These are phyloP conservation scores for Trididemnum clinides DNA, from an alignment of 23 tunicate species.

Conservation along the genomic window DNA sequence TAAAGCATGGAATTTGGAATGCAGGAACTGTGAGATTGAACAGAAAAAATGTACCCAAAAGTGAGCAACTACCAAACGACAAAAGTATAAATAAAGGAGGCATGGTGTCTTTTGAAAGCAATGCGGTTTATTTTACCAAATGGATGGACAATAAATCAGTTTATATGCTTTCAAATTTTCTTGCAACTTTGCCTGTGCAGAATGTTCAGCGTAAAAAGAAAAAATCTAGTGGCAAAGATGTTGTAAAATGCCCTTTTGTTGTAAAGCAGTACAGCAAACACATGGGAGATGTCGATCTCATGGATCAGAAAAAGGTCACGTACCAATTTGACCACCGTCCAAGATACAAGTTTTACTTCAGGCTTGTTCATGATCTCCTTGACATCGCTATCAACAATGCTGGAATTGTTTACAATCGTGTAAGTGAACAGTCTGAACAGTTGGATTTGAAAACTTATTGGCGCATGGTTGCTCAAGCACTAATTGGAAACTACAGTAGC, in stretches of 20 bases:
- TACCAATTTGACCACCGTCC: slow-evolving; percentile 9
- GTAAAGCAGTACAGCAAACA: not conserved
- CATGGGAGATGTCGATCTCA: not conserved
- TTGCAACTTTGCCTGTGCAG: not conserved
- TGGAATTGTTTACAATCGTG: not conserved
- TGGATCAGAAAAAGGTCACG: not conserved
- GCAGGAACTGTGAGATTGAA: slow-evolving; percentile 4
- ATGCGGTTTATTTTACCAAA: not conserved
- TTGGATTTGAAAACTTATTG: not conserved
- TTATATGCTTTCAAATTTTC: not conserved
- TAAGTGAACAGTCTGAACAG: not conserved
- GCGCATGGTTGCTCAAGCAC: not conserved
- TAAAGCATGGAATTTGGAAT: not conserved
- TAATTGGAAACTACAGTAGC: not conserved
- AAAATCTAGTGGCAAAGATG: not conserved
- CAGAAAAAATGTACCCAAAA: not conserved
- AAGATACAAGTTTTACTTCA: not conserved
- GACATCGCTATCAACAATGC: not conserved
- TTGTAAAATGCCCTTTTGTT: not conserved
- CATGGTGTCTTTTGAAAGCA: no score
- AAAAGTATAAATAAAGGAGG: not conserved
- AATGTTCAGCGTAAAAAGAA: not conserved
- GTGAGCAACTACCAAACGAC: not conserved
- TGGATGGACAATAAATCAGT: slow-evolving; percentile 14
- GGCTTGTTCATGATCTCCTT: not conserved